Evolutionary conservation across 2,113 vertebrate genomes (phyloP).

Genomic region (Ictalurus furcatus): DNA sequence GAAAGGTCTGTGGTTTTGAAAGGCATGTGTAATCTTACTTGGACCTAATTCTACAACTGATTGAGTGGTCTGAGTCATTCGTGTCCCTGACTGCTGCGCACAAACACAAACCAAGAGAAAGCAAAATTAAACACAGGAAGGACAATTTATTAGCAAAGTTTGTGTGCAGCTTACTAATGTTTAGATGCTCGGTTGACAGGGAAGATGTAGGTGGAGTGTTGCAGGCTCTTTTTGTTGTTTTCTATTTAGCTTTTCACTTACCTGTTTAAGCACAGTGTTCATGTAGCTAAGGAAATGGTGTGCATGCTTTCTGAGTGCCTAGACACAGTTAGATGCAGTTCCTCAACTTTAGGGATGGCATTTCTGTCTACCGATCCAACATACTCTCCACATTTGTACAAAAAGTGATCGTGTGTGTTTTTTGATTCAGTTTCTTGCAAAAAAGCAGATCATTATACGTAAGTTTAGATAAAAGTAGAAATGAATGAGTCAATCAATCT

Average conservation of each 20-base stretch:
- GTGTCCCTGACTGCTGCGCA: not conserved
- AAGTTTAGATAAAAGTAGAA: not conserved
- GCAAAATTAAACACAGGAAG: not conserved
- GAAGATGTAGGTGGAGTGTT: not conserved
- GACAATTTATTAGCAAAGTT: not conserved
- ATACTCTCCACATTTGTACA: not conserved
- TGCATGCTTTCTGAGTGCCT: not conserved
- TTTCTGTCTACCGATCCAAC: not conserved
- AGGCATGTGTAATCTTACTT: not conserved
- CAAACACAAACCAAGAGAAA: not conserved
- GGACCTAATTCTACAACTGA: not conserved
- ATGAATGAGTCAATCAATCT: not conserved
- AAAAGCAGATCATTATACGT: not conserved
- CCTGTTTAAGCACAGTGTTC: not conserved
- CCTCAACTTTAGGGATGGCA: not conserved
- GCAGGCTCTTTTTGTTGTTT: not conserved
- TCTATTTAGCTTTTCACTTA: not conserved
- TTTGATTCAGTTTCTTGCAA: not conserved
- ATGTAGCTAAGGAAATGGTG: not conserved
- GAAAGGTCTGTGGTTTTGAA: not conserved
- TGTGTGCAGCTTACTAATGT: slow-evolving; percentile 8
- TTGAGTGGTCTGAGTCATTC: not conserved
- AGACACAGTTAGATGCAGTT: not conserved
- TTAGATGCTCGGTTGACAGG: not conserved
- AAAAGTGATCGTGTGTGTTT: not conserved